A percentile compares a stretch with the other conserved stretches of the same genome.
Conservation (phyloP, 1,140 invertebrate species). For the Procambarus clarkii region DNA sequence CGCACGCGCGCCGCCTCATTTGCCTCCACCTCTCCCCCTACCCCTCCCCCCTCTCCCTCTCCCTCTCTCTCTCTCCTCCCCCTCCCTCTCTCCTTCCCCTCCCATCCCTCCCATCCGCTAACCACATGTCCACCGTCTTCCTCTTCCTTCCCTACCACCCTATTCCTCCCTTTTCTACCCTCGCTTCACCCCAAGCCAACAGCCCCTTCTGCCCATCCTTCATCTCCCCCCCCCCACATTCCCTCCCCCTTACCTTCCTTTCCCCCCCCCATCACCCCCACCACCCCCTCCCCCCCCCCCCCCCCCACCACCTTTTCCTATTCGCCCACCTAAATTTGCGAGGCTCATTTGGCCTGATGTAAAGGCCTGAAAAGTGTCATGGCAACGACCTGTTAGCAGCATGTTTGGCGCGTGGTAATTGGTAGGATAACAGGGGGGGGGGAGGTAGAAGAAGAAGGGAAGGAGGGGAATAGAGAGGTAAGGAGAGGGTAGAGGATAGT, state of each 20-base stretch:
- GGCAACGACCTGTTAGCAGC: constrained; percentile 14
- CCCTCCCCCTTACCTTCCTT: no score
- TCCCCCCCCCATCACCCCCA: not conserved
- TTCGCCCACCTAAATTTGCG: constrained; percentile 2
- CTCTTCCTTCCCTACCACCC: no score
- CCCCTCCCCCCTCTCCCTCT: no score
- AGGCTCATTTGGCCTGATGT: constrained; percentile 12
- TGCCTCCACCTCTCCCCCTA: not conserved
- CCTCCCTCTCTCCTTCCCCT: no score
- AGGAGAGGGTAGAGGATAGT: not conserved
- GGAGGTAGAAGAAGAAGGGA: not conserved
- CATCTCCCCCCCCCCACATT: no score
- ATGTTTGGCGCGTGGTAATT: constrained; percentile 16
- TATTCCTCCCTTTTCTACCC: no score
- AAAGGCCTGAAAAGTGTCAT: constrained; percentile 10
- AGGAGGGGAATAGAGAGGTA: not conserved
- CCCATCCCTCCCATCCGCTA: no score
- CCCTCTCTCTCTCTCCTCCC: no score
- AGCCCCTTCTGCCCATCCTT: no score
- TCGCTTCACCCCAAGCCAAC: no score
- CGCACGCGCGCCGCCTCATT: not conserved
- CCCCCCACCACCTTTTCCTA: not conserved
- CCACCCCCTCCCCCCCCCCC: not conserved
- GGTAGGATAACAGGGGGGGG: constrained; percentile 5
- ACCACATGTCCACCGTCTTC: no score